Evolutionary conservation across 1,140 invertebrate species (phyloP), one percentile per base, ranked within the genome.

Genomic region (Bradysia coprophila): DNA sequence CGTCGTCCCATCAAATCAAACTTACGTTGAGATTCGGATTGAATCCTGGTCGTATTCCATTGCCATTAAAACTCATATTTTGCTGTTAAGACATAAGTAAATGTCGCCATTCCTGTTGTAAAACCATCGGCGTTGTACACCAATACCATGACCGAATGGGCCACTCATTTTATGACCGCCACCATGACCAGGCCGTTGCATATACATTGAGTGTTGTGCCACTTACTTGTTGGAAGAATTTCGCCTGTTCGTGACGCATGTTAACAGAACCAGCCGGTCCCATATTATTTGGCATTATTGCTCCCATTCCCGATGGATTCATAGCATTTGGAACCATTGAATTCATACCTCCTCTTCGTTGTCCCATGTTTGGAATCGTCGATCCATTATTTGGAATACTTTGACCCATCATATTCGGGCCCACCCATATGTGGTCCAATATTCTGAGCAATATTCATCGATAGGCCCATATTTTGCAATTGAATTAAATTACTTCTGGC

Each of bases 41-140:
- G 48, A 77, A 76, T 54, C 69, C 70, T 33, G 75, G 76, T 38
- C 76, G 57, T 62, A 59, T 59, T 13, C 52, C 52, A n/a, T 47
- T 50, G 3, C 52, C 52, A 0, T 48, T 50, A 54, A 73, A 72
- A 49, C 61, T 63, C 44, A 60, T 61, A 37, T 54, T 64, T 42
- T 65, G 59, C 51, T 78, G 76, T 45, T 75, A 71, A 61, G 78
- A 76, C 65, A 81, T 69, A 49, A 81, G 60, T 46, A 76, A 63
- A 43, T 81, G 78, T 42, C 78, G 64, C 76, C 78, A 79, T 50
- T 79, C 79, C 59, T 68, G 62, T 69, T 66, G 63, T 54, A 72
- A 57, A 65, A 66, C 64, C 61, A 64, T 53, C 54, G 69, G 56
- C 66, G 28, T 56, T 69, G 51, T 48, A 62, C 54, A 56, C 65